Conservation (phyloP, 92 coral and sea anemone species). For the Chrysogorgia sp. region DNA sequence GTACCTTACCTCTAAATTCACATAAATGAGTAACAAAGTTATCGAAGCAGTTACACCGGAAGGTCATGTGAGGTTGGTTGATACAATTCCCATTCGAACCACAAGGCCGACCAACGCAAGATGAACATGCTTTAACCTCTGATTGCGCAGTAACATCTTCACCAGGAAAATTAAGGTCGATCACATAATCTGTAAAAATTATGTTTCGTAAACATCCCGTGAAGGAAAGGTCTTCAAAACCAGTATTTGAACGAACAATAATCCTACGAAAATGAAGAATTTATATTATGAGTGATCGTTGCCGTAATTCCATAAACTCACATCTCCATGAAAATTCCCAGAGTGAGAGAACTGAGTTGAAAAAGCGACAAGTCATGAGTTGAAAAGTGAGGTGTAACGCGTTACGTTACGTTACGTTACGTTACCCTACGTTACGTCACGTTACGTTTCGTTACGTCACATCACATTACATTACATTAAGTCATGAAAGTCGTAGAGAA, state of each 20-base stretch:
- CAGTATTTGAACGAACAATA: slow-evolving; percentile 28
- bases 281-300: background rate
- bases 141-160: slow-evolving; percentile 18
- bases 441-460: too few relatives aligned
- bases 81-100: slow-evolving; percentile 30
- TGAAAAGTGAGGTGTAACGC: background rate
- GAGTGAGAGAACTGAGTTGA: background rate
- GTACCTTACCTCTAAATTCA: slow-evolving; percentile 30
- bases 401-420: too few relatives aligned
- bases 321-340: too few relatives aligned
- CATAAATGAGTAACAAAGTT: slow-evolving; percentile 37
- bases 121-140: slow-evolving; percentile 24
- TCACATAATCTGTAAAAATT: slow-evolving; percentile 18
- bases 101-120: slow-evolving; percentile 42
- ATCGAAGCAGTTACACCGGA: slow-evolving; percentile 26
- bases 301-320: too few relatives aligned
- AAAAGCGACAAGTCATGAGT: background rate
- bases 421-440: too few relatives aligned
- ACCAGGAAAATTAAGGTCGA: slow-evolving; percentile 15
- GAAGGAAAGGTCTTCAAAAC: slow-evolving; percentile 12
- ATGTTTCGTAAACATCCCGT: slow-evolving; percentile 43
- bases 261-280: background rate
- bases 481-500: too few relatives aligned
- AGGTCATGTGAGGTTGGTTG: slow-evolving; percentile 22
- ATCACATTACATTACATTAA: too few relatives aligned